Evolutionary conservation across 2,113 vertebrate genomes (phyloP).

Genomic region (Pterocles orientalis): DNA sequence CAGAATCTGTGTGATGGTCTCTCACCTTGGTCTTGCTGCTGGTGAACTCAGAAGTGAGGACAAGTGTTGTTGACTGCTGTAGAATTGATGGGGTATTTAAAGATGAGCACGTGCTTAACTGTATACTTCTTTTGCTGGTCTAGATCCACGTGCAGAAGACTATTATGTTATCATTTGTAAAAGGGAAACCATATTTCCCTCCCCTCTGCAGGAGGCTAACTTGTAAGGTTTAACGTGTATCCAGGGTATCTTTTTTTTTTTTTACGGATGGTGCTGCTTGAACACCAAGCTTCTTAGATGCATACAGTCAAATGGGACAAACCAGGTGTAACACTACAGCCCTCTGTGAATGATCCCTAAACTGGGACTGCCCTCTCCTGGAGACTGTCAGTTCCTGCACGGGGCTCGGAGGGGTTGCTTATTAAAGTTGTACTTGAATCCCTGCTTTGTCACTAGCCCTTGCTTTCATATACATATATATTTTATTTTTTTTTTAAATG

Average conservation of each 20-base stretch:
- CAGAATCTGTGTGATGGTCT: background rate
- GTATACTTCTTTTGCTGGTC: background rate
- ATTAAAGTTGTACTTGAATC: background rate
- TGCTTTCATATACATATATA: background rate
- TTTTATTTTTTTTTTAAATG: background rate
- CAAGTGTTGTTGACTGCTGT: background rate
- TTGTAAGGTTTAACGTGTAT: background rate
- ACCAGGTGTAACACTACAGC: background rate
- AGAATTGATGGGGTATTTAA: background rate
- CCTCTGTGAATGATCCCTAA: background rate
- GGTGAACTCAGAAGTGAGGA: background rate
- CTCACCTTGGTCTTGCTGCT: background rate
- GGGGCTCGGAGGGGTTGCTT: background rate
- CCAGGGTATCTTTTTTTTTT: background rate
- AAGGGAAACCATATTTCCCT: background rate
- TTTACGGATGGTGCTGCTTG: background rate
- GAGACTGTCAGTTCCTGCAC: background rate
- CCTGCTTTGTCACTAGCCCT: background rate
- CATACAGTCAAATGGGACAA: background rate
- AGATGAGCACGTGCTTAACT: background rate
- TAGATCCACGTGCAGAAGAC: background rate
- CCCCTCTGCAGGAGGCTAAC: background rate
- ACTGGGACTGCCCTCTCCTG: slow-evolving; percentile 58
- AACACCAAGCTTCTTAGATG: background rate
- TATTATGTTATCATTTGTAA: background rate